phyloP scores from a whole-genome alignment of 2,888 invertebrate species.

The Barypeithes pellucidus region DNA sequence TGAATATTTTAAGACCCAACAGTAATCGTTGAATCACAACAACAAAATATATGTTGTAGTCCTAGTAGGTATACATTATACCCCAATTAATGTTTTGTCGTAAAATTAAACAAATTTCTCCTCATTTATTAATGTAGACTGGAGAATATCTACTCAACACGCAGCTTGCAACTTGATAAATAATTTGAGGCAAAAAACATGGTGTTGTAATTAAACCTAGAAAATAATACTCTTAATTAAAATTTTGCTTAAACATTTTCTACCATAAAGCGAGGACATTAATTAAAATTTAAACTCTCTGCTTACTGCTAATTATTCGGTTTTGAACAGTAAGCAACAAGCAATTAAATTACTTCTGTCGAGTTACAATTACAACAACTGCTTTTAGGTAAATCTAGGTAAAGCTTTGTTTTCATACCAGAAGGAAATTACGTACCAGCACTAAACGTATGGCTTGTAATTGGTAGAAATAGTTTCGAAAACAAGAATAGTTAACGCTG shows the following conservation, averaged over 20 bases:
- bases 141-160: too few species aligned
- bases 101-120: too few species aligned
- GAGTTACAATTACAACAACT: background rate
- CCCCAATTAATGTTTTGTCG: too few species aligned
- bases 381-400: slow-evolving; percentile 3
- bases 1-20: too few species aligned
- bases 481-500: too few species aligned
- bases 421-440: background rate
- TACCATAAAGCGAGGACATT: background rate
- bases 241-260: background rate
- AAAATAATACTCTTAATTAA: background rate
- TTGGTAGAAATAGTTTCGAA: background rate
- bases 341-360: slow-evolving; percentile 10
- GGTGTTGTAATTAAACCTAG: too few species aligned
- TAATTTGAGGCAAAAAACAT: too few species aligned
- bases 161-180: too few species aligned
- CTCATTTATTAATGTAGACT: too few species aligned
- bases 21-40: too few species aligned
- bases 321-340: background rate
- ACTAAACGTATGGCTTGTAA: background rate
- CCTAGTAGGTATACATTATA: too few species aligned
- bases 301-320: slow-evolving; percentile 10
- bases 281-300: slow-evolving; percentile 4
- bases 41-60: too few species aligned
- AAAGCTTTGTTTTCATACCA: background rate